Evolutionary conservation across 2,113 vertebrate genomes (phyloP).

Genomic region (Nicator chloris): DNA sequence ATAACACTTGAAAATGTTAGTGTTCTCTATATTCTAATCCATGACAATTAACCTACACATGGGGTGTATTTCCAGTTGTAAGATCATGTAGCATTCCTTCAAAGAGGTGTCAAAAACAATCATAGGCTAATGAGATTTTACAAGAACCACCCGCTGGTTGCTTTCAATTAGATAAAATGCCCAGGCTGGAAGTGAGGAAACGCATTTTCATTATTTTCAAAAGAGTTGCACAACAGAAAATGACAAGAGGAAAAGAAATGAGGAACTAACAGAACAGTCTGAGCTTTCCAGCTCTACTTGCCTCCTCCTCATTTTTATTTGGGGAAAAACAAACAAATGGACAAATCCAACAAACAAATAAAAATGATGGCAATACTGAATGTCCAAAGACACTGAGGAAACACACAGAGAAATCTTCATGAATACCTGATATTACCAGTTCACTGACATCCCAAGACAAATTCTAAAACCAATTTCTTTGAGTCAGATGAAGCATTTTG

Average conservation of each 20-base stretch:
- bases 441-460: neutral
- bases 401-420: neutral
- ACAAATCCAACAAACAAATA: neutral
- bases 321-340: neutral
- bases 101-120: slow-evolving; percentile 39
- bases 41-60: neutral
- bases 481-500: neutral
- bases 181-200: neutral
- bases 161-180: slow-evolving; percentile 52
- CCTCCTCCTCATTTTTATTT: neutral
- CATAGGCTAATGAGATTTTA: slow-evolving; percentile 37
- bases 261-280: neutral
- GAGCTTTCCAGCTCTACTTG: neutral
- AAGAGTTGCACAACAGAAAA: neutral
- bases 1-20: neutral
- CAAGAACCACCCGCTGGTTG: slow-evolving; percentile 8
- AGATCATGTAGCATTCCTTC: neutral
- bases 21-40: neutral
- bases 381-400: neutral
- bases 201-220: slow-evolving; percentile 1
- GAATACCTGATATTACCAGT: neutral
- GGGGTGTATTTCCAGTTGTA: neutral
- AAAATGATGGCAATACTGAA: neutral
- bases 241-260: neutral
- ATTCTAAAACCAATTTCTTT: neutral